These are phyloP conservation scores for Piprites chloris DNA, from an alignment of 2,113 vertebrate genomes.

Conservation along the genomic window DNA sequence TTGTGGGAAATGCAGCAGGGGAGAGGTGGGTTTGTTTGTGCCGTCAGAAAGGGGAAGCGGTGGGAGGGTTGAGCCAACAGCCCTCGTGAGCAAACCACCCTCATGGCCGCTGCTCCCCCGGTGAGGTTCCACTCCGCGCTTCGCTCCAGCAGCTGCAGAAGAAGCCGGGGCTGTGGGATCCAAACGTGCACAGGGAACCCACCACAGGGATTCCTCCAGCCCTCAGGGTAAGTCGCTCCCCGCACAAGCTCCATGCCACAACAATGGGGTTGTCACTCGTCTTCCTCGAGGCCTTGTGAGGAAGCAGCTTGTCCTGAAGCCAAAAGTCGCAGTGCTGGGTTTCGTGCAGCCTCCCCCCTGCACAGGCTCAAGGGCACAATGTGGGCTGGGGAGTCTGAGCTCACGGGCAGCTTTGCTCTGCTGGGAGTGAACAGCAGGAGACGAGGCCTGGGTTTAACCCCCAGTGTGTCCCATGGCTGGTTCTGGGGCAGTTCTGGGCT, in stretches of 20 bases:
- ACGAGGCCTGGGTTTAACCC: background rate
- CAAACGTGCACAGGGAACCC: rapidly evolving
- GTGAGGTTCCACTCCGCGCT: background rate
- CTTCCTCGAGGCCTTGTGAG: background rate
- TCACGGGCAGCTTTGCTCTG: background rate
- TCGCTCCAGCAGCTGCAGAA: background rate
- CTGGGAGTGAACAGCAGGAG: background rate
- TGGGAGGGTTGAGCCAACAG: background rate
- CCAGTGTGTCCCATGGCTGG: rapidly evolving
- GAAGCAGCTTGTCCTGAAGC: background rate
- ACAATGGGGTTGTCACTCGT: rapidly evolving
- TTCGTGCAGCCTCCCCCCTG: background rate
- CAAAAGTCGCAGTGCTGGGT: background rate
- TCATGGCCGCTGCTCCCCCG: background rate
- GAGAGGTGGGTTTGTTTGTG: background rate
- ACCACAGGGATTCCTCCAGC: background rate
- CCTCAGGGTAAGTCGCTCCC: background rate
- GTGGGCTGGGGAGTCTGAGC: background rate
- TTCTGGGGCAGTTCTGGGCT: background rate
- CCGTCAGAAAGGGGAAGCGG: slow-evolving; percentile 32
- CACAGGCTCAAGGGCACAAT: rapidly evolving
- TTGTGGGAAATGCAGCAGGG: rapidly evolving
- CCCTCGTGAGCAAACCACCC: background rate
- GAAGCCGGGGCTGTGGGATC: background rate
- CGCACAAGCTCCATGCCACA: rapidly evolving